Percentiles rank a stretch among this genome's conserved stretches.
Conservation (phyloP, 2,888 invertebrate genomes). For the Amiota mariae region DNA sequence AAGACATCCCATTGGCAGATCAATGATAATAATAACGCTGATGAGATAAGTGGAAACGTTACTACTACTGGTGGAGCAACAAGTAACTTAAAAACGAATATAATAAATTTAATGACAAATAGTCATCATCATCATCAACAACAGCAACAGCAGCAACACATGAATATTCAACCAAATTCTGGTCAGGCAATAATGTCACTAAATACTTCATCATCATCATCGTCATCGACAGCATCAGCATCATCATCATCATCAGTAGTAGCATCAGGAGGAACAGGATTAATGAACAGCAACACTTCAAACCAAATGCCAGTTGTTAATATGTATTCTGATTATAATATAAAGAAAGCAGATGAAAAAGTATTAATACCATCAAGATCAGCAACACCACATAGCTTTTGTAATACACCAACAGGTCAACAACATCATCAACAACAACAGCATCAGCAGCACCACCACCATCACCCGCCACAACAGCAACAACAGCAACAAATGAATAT, state of each 20-base stretch:
- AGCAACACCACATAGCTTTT: constrained; percentile 21
- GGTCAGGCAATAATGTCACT: constrained; percentile 30
- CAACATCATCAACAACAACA: constrained; percentile 31
- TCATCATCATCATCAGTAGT: constrained; percentile 25
- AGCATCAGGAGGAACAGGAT: constrained; percentile 6
- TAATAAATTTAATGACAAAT: neutral
- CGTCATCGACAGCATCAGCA: constrained; percentile 30
- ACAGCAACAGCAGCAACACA: constrained; percentile 41
- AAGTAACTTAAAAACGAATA: neutral
- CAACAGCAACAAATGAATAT: no score
- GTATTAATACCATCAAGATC: neutral
- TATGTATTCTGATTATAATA: neutral
- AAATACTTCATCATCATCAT: constrained; percentile 31
- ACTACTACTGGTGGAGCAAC: neutral
- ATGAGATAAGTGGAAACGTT: constrained; percentile 33
- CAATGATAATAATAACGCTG: constrained; percentile 4
- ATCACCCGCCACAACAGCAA: no score
- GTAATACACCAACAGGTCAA: constrained; percentile 32
- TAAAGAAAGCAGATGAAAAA: no score
- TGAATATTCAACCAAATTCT: constrained; percentile 31
- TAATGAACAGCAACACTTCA: constrained; percentile 21
- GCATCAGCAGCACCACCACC: no score
- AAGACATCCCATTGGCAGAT: constrained; percentile 32
- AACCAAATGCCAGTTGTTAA: constrained; percentile 7
- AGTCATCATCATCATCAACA: constrained; percentile 28